A percentile compares a stretch with the other conserved stretches of the same genome.
phyloP scores from a whole-genome alignment of 2,888 invertebrate genomes.

The Agrochola circellaris region DNA sequence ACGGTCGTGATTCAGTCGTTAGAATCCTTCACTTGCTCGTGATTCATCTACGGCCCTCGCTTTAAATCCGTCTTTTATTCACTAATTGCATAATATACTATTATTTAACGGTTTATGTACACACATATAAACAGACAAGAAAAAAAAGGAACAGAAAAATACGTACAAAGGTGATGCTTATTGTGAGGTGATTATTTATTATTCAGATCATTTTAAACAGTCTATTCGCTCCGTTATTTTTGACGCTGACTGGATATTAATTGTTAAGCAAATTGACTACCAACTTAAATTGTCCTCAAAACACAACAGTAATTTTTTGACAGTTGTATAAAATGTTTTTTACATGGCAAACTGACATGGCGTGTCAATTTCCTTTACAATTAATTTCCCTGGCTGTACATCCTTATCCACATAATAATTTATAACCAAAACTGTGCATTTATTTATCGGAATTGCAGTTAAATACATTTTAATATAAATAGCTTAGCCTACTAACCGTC shows the following conservation, averaged over 20 bases:
- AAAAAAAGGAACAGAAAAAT: too few relatives aligned
- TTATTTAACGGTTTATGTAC: too few relatives aligned
- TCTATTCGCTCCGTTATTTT: neutral
- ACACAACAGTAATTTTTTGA: neutral
- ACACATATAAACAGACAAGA: too few relatives aligned
- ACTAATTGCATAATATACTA: too few relatives aligned
- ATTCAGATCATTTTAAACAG: neutral
- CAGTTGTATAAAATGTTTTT: neutral
- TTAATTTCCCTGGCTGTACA: neutral
- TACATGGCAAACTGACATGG: neutral
- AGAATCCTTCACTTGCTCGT: too few relatives aligned
- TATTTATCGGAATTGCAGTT: neutral
- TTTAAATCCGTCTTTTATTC: too few relatives aligned
- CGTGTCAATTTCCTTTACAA: neutral
- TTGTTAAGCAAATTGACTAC: neutral
- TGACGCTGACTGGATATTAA: neutral
- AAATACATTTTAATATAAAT: neutral
- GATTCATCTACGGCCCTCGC: too few relatives aligned
- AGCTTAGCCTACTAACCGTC: constrained; percentile 65
- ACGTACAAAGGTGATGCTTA: too few relatives aligned
- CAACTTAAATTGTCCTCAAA: neutral
- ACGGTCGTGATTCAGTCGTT: too few relatives aligned
- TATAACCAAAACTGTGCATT: neutral
- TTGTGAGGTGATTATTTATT: too few relatives aligned
- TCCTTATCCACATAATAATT: neutral